Conservation (phyloP, 2,888 invertebrate species). For the Lochmaea capreae region DNA sequence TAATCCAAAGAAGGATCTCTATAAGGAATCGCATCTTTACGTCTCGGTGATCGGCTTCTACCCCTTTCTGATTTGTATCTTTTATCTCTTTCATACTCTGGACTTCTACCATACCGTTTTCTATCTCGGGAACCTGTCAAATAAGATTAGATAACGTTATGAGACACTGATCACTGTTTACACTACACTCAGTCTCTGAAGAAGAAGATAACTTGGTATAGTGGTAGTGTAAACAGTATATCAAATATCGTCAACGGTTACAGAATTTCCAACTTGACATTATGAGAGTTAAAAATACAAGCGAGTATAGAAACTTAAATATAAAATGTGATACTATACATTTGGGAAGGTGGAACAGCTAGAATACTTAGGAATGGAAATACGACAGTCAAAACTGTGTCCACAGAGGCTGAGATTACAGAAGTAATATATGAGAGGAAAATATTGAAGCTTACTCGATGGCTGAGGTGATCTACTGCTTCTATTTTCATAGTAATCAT, state of each 20-base stretch:
- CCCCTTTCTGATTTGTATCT: conserved; percentile 22
- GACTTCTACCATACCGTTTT: conserved; percentile 8
- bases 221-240: too few relatives aligned
- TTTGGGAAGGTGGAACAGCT: neutral
- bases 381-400: too few relatives aligned
- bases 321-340: neutral
- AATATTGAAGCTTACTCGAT: neutral
- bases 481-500: conserved; percentile 6
- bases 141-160: neutral
- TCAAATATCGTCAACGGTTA: too few relatives aligned
- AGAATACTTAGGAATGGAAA: too few relatives aligned
- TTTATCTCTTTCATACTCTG: conserved; percentile 8
- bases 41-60: conserved; percentile 28
- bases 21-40: conserved; percentile 28
- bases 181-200: too few relatives aligned
- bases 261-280: too few relatives aligned
- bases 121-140: neutral
- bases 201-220: too few relatives aligned
- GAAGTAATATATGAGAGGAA: too few relatives aligned
- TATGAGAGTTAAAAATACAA: too few relatives aligned
- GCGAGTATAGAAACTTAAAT: too few relatives aligned
- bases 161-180: too few relatives aligned
- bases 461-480: conserved; percentile 9
- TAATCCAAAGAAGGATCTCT: conserved; percentile 22
- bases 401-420: too few relatives aligned